Evolutionary conservation across 1,140 invertebrate genomes (phyloP).

Genomic region (Cephus cinctus): DNA sequence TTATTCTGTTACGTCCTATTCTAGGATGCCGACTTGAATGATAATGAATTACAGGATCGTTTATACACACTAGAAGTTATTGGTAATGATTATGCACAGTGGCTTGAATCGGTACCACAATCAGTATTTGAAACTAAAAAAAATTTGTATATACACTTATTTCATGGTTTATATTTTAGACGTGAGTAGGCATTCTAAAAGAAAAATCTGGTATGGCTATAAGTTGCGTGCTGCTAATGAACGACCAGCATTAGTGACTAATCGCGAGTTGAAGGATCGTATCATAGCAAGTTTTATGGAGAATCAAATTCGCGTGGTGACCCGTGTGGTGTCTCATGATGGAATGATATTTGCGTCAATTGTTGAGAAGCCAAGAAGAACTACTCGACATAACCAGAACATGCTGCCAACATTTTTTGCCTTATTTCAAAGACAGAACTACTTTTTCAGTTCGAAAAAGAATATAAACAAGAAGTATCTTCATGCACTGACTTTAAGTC

Average conservation of each 20-base stretch:
- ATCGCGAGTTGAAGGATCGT: constrained; percentile 17
- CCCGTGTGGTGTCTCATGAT: constrained; percentile 22
- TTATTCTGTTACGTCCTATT: constrained; percentile 9
- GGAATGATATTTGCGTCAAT: constrained; percentile 30
- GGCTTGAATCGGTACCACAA: background rate
- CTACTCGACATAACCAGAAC: background rate
- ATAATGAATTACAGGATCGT: constrained; percentile 23
- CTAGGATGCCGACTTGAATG: constrained; percentile 18
- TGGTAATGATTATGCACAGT: constrained; percentile 25
- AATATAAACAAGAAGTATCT: constrained; percentile 15
- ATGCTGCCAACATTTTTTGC: constrained; percentile 29
- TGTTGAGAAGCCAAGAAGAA: constrained; percentile 11
- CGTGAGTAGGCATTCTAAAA: constrained; percentile 36
- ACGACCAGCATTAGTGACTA: constrained; percentile 1
- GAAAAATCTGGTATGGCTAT: constrained; percentile 37
- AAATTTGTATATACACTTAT: background rate
- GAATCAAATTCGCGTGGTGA: constrained; percentile 20
- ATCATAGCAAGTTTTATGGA: constrained; percentile 22
- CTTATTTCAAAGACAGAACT: constrained; percentile 29
- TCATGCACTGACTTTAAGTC: constrained; percentile 19
- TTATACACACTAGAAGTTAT: constrained; percentile 29
- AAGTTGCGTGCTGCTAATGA: constrained; percentile 18
- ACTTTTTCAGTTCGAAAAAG: constrained; percentile 40
- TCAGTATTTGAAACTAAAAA: background rate
- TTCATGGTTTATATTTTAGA: constrained; percentile 29